Evolutionary conservation across 2,888 invertebrate genomes (phyloP).

Genomic region (Mantis religiosa): DNA sequence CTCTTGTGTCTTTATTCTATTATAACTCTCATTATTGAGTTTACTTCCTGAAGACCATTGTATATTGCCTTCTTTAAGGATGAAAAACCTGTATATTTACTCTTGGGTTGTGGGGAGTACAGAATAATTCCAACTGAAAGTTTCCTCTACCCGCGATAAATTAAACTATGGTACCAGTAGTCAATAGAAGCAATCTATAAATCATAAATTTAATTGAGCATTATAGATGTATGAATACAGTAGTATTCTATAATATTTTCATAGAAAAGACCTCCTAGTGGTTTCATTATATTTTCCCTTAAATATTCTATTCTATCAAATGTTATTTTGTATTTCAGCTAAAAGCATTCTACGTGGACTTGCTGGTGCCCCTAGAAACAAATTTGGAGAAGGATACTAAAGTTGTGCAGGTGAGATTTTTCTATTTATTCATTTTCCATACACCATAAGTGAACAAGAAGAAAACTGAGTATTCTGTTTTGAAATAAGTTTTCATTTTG

Average conservation of each 20-base stretch:
- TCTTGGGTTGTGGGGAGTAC: no score
- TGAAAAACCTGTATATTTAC: no score
- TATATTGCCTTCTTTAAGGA: no score
- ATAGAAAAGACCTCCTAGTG: background rate
- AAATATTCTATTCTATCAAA: background rate
- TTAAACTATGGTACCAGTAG: no score
- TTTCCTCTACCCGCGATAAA: no score
- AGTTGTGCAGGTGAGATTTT: slow-evolving; percentile 72
- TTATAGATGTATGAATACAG: background rate
- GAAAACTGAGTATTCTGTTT: background rate
- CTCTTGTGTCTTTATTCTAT: no score
- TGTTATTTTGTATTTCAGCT: slow-evolving; percentile 57
- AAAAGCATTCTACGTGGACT: slow-evolving; percentile 91
- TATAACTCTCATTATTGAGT: no score
- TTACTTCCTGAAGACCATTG: no score
- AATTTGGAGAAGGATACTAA: slow-evolving; percentile 92
- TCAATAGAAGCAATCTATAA: no score
- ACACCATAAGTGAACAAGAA: no score
- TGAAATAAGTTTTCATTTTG: background rate
- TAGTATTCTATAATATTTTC: background rate
- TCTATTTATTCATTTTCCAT: background rate
- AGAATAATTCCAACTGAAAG: no score
- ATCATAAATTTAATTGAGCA: no score
- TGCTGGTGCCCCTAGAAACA: slow-evolving; percentile 87
- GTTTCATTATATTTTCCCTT: background rate